A percentile compares a stretch with the other conserved stretches of the same genome.
These are phyloP conservation scores for Tyria jacobaeae DNA, from an alignment of 2,888 invertebrate genomes.

Conservation along the genomic window DNA sequence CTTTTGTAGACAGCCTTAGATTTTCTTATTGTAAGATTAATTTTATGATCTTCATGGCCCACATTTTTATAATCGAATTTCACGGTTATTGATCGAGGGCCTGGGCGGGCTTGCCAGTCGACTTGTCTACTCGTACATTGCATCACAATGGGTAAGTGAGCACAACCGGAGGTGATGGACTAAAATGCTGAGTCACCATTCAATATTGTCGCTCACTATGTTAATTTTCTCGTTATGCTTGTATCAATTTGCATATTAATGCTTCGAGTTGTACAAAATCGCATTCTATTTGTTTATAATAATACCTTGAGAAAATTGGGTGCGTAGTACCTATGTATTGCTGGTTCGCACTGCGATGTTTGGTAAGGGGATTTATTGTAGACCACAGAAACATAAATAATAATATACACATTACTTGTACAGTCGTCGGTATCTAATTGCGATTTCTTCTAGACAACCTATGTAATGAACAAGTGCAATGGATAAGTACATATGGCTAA, in stretches of 20 bases:
- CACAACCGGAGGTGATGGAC: conserved; percentile 74
- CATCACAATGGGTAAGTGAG: conserved; percentile 68
- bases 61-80: conserved; percentile 78
- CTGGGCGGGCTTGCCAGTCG: conserved; percentile 78
- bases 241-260: conserved; percentile 85
- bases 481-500: no score
- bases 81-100: conserved; percentile 79
- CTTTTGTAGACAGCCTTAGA: not conserved
- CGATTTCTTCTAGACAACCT: no score
- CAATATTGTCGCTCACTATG: conserved; percentile 83
- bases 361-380: no score
- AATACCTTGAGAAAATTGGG: conserved; percentile 36
- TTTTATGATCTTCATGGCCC: conserved; percentile 54
- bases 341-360: no score
- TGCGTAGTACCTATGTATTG: conserved; percentile 20
- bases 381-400: no score
- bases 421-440: no score
- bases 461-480: no score
- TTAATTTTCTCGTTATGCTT: conserved; percentile 82
- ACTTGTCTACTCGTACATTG: conserved; percentile 69
- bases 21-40: conserved; percentile 22
- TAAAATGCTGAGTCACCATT: conserved; percentile 80
- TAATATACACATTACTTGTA: no score
- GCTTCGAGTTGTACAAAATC: conserved; percentile 67
- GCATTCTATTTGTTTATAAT: conserved; percentile 55